A percentile compares a stretch with the other conserved stretches of the same genome.
Conservation (phyloP, 2,113 vertebrate species). For the Hippotragus niger region DNA sequence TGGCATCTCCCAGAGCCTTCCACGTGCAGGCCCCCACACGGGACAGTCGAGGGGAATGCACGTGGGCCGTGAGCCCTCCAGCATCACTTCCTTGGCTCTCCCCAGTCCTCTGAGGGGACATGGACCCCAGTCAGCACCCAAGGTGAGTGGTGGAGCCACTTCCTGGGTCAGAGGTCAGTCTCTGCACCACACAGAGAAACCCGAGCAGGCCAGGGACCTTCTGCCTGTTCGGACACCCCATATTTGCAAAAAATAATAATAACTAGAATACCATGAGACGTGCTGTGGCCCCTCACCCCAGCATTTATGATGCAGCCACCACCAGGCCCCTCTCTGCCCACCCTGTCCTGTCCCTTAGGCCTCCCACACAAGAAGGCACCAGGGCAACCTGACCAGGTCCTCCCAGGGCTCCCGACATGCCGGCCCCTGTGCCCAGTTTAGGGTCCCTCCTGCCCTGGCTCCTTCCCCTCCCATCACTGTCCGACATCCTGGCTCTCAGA, state of each 20-base stretch:
- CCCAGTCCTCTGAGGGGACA: background rate
- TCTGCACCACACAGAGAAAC: background rate
- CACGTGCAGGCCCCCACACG: accelerated
- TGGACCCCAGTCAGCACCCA: background rate
- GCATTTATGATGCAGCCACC: background rate
- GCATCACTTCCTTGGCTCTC: background rate
- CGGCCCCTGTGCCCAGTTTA: background rate
- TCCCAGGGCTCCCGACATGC: background rate
- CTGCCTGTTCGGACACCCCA: background rate
- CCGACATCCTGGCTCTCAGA: background rate
- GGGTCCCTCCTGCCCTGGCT: background rate
- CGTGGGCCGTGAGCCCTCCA: background rate
- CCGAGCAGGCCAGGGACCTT: background rate
- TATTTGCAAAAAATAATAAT: background rate
- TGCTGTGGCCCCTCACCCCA: background rate
- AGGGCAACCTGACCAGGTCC: background rate
- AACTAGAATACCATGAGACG: background rate
- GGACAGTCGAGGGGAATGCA: accelerated
- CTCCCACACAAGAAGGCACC: background rate
- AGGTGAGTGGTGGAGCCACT: background rate
- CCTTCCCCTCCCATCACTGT: background rate
- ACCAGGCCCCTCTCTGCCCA: background rate
- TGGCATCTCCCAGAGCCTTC: background rate
- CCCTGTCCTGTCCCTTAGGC: background rate
- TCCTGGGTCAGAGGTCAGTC: background rate